phyloP scores from a whole-genome alignment of 30 jellyfish, hydroid and myxozoan genomes.

The Catostylus mosaicus region DNA sequence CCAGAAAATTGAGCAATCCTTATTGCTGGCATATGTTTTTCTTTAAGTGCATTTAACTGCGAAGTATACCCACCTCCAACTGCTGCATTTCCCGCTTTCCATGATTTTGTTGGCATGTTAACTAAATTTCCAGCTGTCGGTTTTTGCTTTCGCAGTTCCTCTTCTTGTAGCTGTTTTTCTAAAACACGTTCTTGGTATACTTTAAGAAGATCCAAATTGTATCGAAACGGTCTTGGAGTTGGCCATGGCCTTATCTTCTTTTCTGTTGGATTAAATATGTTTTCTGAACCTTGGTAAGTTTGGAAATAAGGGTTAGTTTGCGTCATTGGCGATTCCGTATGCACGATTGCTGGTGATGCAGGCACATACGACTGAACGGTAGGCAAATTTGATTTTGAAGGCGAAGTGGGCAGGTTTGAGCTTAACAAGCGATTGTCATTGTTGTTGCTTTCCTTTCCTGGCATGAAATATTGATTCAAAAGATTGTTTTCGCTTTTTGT shows the following conservation, averaged over 20 bases:
- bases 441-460: background rate
- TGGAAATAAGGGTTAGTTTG: background rate
- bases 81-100: background rate
- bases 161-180: conserved; percentile 25
- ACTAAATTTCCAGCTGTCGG: background rate
- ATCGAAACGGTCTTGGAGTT: conserved; percentile 58
- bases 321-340: background rate
- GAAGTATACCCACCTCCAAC: background rate
- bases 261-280: conserved; percentile 9
- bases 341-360: background rate
- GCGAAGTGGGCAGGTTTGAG: background rate
- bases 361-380: background rate
- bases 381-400: background rate
- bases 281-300: background rate
- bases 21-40: conserved; percentile 39
- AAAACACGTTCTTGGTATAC: conserved; percentile 9
- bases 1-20: conserved; percentile 46
- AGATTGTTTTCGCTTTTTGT: background rate
- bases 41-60: background rate
- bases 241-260: conserved; percentile 51
- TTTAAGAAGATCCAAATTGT: conserved; percentile 8
- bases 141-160: conserved; percentile 5
- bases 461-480: background rate
- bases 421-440: background rate
- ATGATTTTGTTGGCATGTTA: background rate